phyloP scores from a whole-genome alignment of 2,113 vertebrate species.

The Semicossyphus pulcher region DNA sequence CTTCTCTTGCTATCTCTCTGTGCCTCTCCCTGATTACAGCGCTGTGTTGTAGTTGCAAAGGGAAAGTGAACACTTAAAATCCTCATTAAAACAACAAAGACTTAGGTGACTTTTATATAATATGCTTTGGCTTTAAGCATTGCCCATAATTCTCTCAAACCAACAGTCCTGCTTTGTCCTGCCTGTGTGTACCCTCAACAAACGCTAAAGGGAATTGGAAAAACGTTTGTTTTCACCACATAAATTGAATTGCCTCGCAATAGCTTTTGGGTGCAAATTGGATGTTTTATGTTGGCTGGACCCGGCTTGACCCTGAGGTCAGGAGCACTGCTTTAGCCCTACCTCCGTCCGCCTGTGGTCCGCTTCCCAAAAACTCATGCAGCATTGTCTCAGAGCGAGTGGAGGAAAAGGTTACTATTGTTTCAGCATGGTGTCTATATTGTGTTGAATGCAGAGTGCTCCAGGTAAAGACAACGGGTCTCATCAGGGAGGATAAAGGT shows the following conservation, averaged over 20 bases:
- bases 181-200: too few species aligned
- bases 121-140: background rate
- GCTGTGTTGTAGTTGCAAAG: constrained; percentile 17
- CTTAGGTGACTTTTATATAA: background rate
- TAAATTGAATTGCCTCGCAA: background rate
- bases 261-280: constrained; percentile 19
- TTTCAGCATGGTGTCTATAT: constrained; percentile 35
- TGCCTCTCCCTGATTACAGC: constrained; percentile 53
- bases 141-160: background rate
- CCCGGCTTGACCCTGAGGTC: constrained; percentile 12
- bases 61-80: constrained; percentile 20
- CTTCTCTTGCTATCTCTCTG: constrained; percentile 21
- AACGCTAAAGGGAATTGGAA: background rate
- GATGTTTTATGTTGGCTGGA: background rate
- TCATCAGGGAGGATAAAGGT: constrained; percentile 58
- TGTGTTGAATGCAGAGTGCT: constrained; percentile 38
- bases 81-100: constrained; percentile 23
- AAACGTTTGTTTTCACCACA: background rate
- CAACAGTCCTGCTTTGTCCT: background rate
- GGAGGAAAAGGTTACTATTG: constrained; percentile 27
- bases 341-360: background rate
- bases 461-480: constrained; percentile 55
- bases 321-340: background rate
- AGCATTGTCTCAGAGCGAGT: constrained; percentile 19
- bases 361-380: background rate